Conservation (phyloP, 2,113 vertebrate genomes). For the Lontra canadensis region DNA sequence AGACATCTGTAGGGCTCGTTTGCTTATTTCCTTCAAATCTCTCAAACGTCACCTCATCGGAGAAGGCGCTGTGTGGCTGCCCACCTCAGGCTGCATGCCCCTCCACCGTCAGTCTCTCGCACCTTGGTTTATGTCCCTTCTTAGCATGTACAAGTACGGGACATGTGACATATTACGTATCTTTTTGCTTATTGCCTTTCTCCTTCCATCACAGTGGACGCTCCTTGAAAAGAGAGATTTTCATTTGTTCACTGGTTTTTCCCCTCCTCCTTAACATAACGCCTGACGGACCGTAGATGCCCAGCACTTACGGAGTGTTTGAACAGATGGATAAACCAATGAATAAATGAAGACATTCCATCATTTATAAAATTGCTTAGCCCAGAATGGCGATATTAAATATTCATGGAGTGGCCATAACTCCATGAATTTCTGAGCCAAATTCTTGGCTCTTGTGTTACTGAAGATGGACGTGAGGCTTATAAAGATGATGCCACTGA, state of each 20-base stretch:
- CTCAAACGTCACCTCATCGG: background rate
- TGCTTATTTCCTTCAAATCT: background rate
- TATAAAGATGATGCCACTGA: background rate
- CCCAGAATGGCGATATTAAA: background rate
- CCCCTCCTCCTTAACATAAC: background rate
- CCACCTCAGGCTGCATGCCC: rapidly evolving
- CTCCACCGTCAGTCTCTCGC: background rate
- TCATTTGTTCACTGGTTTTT: background rate
- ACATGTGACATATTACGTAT: rapidly evolving
- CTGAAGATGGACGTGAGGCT: background rate
- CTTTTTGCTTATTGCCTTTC: background rate
- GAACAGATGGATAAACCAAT: background rate
- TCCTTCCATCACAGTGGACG: background rate
- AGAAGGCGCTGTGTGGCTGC: rapidly evolving
- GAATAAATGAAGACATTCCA: background rate
- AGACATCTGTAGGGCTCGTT: background rate
- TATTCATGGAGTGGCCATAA: background rate
- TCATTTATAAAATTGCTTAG: background rate
- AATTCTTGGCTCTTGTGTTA: background rate
- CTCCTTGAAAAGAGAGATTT: background rate
- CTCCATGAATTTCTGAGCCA: too few species aligned
- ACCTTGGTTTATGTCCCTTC: background rate
- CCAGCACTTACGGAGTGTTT: background rate
- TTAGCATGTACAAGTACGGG: background rate
- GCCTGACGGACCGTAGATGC: background rate